phyloP scores from a whole-genome alignment of 2,113 vertebrate species.

The Callipepla squamata region DNA sequence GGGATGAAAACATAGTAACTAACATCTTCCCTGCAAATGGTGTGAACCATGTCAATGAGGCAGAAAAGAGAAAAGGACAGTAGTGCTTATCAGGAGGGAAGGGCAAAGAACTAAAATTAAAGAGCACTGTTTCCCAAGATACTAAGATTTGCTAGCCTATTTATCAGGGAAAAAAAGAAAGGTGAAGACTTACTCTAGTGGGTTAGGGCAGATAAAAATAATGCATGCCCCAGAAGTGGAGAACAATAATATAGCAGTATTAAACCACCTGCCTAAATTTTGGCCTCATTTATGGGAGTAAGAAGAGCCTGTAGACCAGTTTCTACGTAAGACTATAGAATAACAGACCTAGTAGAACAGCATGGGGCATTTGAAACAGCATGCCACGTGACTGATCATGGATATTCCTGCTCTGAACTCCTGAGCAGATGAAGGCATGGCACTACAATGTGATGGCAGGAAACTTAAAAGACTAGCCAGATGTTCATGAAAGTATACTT shows the following conservation, averaged over 20 bases:
- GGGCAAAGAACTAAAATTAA: slow-evolving; percentile 1
- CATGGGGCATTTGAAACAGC: not conserved
- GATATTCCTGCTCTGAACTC: not conserved
- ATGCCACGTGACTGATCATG: not conserved
- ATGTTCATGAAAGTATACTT: not conserved
- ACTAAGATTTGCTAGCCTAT: not conserved
- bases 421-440: not conserved
- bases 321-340: not conserved
- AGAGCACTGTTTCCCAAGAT: not conserved
- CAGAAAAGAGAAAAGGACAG: not conserved
- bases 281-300: not conserved
- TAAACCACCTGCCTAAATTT: not conserved
- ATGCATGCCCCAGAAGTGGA: not conserved
- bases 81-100: not conserved
- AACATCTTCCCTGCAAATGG: not conserved
- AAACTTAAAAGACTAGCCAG: not conserved
- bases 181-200: not conserved
- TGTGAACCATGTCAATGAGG: not conserved
- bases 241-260: not conserved
- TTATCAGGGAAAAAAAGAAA: not conserved
- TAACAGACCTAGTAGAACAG: not conserved
- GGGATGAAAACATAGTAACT: not conserved
- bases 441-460: not conserved
- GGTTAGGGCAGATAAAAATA: slow-evolving; percentile 10
- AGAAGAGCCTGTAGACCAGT: not conserved